Conservation (phyloP, 2,888 invertebrate species). For the Hesperia comma region DNA sequence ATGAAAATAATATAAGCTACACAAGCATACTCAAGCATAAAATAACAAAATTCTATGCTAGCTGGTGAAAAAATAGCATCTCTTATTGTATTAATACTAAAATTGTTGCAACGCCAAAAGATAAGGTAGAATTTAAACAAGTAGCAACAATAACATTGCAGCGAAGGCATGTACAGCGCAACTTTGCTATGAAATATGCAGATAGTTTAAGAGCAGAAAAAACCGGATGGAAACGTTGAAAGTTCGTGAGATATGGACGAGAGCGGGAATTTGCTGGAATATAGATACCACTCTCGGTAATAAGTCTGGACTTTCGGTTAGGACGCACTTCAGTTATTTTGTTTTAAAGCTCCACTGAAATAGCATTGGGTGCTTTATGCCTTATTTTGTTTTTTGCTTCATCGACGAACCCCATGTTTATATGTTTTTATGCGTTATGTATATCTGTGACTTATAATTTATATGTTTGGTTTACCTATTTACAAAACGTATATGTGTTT, state of each 20-base stretch:
- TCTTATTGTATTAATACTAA: conserved; percentile 10
- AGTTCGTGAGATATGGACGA: conserved; percentile 36
- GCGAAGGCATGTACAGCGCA: conserved; percentile 20
- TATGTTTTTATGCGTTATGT: no score
- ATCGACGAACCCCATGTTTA: no score
- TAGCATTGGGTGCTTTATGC: conserved; percentile 6
- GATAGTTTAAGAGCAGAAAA: conserved; percentile 42
- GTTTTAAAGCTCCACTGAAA: conserved; percentile 2
- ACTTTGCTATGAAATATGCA: conserved; percentile 38
- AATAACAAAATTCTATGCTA: not conserved
- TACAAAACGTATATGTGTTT: no score
- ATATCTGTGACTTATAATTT: no score
- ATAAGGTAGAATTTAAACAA: conserved; percentile 28
- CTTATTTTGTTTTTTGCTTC: not conserved
- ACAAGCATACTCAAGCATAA: no score
- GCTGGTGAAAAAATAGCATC: not conserved
- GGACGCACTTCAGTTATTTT: conserved; percentile 20
- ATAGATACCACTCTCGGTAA: conserved; percentile 30
- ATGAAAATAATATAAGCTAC: not conserved
- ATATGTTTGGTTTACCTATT: no score
- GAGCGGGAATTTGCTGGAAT: conserved; percentile 32
- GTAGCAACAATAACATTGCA: conserved; percentile 29
- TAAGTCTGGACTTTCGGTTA: conserved; percentile 29
- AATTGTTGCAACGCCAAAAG: conserved; percentile 18
- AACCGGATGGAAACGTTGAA: conserved; percentile 40